These are phyloP conservation scores for Dendrolimus pini DNA, from an alignment of 2,888 invertebrate species.

Conservation along the genomic window DNA sequence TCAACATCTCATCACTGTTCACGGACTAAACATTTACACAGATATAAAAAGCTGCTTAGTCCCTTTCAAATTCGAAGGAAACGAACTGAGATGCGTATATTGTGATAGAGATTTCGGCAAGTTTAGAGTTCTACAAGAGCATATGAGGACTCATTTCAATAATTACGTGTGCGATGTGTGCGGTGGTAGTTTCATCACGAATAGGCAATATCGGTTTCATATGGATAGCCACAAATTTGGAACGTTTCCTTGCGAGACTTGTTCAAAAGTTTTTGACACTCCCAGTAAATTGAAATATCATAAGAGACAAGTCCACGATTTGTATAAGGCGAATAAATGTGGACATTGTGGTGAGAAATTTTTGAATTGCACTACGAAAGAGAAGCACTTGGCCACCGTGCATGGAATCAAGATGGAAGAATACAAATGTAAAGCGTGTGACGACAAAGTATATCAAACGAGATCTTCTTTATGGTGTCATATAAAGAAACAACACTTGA, in stretches of 20 bases:
- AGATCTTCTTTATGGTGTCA: conserved; percentile 37
- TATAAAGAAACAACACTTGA: conserved; percentile 41
- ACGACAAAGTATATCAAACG: conserved; percentile 33
- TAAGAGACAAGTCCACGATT: conserved; percentile 38
- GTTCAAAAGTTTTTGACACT: conserved; percentile 53
- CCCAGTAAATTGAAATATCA: conserved; percentile 46
- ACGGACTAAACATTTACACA: conserved; percentile 12
- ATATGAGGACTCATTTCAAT: conserved; percentile 10
- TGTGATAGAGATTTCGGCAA: conserved; percentile 11
- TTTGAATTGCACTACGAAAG: conserved; percentile 34
- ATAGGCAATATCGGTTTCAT: conserved; percentile 20
- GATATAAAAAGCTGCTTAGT: conserved; percentile 24
- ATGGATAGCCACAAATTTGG: conserved; percentile 30
- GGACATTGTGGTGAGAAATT: conserved; percentile 47
- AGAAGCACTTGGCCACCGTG: conserved; percentile 34
- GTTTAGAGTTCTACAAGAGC: conserved; percentile 10
- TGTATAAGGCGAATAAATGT: conserved; percentile 24
- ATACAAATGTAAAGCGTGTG: conserved; percentile 43
- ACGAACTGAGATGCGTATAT: conserved; percentile 11
- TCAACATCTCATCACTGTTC: conserved; percentile 15
- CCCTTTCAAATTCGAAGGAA: conserved; percentile 19
- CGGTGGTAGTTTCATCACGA: conserved; percentile 35
- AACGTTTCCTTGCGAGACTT: conserved; percentile 33
- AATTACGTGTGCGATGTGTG: conserved; percentile 30
- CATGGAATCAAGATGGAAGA: conserved; percentile 35